Percentiles rank a stretch among this genome's conserved stretches.
These are phyloP conservation scores for Argyrosomus japonicus DNA, from an alignment of 2,113 vertebrate genomes.

Conservation along the genomic window DNA sequence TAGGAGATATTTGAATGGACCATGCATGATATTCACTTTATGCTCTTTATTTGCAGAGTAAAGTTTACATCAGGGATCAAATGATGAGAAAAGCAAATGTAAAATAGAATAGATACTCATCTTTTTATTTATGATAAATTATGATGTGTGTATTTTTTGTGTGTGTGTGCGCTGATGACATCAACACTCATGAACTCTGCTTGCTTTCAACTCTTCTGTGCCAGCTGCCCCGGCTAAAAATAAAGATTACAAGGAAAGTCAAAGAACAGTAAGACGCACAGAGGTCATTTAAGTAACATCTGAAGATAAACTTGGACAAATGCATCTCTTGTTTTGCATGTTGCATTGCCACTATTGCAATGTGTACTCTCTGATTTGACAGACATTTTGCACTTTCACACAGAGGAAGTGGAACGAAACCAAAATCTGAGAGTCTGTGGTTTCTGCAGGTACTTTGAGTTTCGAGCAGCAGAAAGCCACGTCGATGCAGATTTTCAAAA, in stretches of 20 bases:
- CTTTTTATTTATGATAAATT: too few relatives aligned
- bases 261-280: conserved; percentile 19
- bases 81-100: not conserved
- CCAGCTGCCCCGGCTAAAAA: conserved; percentile 75
- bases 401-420: not conserved
- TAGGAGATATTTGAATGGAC: not conserved
- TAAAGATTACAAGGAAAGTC: conserved; percentile 68
- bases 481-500: not conserved
- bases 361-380: not conserved
- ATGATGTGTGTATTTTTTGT: not conserved
- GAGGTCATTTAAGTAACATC: conserved; percentile 29
- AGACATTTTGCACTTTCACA: too few relatives aligned
- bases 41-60: not conserved
- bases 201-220: conserved; percentile 33
- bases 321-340: conserved; percentile 19
- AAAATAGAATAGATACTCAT: not conserved
- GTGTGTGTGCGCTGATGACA: not conserved
- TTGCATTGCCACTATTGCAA: not conserved
- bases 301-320: conserved; percentile 38
- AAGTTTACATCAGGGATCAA: not conserved
- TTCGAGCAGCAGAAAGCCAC: not conserved
- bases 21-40: not conserved
- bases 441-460: not conserved
- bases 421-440: conserved; percentile 3
- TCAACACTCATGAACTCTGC: conserved; percentile 21